Conservation (phyloP, 64 coral and sea anemone species). For the Montipora sp. region DNA sequence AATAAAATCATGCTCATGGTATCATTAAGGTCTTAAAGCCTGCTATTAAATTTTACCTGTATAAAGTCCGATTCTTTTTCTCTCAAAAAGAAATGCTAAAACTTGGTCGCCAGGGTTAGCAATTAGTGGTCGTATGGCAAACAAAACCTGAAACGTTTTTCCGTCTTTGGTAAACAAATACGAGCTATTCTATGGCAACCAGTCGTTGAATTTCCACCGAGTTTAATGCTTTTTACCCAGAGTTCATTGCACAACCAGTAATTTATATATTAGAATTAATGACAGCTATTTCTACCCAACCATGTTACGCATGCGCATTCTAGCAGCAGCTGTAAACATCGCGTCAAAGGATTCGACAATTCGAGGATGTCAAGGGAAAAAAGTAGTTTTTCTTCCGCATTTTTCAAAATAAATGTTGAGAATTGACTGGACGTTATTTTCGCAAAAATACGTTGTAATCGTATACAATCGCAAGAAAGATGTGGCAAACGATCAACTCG, state of each 20-base stretch:
- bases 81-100: no score
- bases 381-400: no score
- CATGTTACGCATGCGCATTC: background rate
- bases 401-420: no score
- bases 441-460: no score
- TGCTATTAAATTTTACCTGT: no score
- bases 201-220: background rate
- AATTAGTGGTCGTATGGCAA: background rate
- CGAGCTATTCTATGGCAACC: conserved; percentile 10
- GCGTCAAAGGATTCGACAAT: background rate
- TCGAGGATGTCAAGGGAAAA: no score
- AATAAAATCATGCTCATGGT: no score
- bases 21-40: no score
- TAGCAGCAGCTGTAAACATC: background rate
- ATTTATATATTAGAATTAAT: background rate
- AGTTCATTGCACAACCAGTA: background rate
- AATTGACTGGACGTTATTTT: no score
- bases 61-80: no score
- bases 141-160: background rate
- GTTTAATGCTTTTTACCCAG: background rate
- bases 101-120: background rate
- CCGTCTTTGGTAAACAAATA: background rate
- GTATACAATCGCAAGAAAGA: no score
- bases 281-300: background rate
- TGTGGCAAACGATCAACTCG: no score